These are phyloP conservation scores for Dromiciops gliroides DNA, from an alignment of 2,113 vertebrate species.

Conservation along the genomic window DNA sequence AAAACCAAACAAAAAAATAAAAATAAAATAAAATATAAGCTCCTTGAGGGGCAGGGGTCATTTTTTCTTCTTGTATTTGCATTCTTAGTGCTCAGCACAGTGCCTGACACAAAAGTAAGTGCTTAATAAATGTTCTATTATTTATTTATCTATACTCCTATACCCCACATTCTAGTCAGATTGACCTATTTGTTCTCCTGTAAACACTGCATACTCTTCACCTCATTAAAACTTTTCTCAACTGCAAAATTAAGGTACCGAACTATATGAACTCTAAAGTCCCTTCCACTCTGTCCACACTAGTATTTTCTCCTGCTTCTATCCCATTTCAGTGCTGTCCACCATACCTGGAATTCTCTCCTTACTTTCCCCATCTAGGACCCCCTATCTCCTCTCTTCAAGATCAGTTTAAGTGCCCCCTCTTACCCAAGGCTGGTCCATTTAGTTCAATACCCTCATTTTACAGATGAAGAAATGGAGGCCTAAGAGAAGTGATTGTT, in stretches of 20 bases:
- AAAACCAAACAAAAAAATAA: too few relatives aligned
- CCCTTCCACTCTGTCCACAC: background rate
- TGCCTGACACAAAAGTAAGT: background rate
- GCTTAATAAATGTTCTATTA: background rate
- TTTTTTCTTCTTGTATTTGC: background rate
- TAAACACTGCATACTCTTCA: background rate
- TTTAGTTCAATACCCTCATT: background rate
- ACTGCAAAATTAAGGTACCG: background rate
- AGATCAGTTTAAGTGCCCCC: background rate
- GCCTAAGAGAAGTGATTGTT: background rate
- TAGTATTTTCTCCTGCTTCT: background rate
- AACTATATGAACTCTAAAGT: background rate
- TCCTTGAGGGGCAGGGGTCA: background rate
- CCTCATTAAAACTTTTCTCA: background rate
- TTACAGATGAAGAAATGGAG: background rate
- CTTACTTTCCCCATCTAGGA: background rate
- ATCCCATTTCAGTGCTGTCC: background rate
- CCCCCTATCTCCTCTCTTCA: background rate
- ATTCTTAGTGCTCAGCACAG: background rate
- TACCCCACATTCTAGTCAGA: background rate
- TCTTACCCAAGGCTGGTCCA: background rate
- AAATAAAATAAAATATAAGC: too few relatives aligned
- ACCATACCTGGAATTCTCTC: background rate
- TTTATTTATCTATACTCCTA: background rate
- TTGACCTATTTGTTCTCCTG: background rate